Base-by-base conservation (phyloP, 2,797 vertebrate species). In the Halcyon chelicuti region DNA sequence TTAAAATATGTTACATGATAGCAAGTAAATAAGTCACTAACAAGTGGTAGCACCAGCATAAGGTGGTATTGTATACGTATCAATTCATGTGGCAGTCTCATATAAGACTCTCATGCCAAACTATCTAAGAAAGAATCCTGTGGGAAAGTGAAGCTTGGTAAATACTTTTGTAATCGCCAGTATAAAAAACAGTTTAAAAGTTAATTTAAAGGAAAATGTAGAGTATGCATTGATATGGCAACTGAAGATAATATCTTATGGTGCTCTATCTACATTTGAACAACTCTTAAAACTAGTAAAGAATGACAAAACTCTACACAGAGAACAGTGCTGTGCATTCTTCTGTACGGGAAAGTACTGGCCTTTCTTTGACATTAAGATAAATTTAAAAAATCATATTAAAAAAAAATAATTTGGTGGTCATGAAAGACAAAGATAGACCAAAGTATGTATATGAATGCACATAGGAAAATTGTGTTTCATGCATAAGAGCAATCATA, bases 301-400 rank as follows among this genome's bases (percentile, higher is more conserved):
- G 31, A 52, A 85, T 65, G 15, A 1, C 13, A 55, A 47, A 86
- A 22, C 4, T 61, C 1, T 21, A 3, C 14, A 14, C 2, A 31
- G 29, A 23, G 28, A 73, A 19, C 6, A 72, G 3, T 13, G 10
- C 12, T 71, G 25, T 67, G 8, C 11, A 39, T 16, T 22, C 26
- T 73, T 75, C 18, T 47, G 4, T 16, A 47, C 0, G 19, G 18
- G 37, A 63, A 61, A 81, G 3, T 54, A 73, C 5, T 42, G 8
- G 4, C 14, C 17, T 76, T 47, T 44, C 16, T 35, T 74, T 54
- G 51, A 26, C 20, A 49, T 10, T 58, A 55, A 55, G 70, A 16
- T 0, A 4, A 23, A 18, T 46, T 21, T 22, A 1, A 75, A 82
- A 88, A 62, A 66, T 4, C 0, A 37, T 29, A 12, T 49, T 5